Base-by-base conservation (phyloP, 1,140 invertebrate species). In the Temnothorax nylanderi region DNA sequence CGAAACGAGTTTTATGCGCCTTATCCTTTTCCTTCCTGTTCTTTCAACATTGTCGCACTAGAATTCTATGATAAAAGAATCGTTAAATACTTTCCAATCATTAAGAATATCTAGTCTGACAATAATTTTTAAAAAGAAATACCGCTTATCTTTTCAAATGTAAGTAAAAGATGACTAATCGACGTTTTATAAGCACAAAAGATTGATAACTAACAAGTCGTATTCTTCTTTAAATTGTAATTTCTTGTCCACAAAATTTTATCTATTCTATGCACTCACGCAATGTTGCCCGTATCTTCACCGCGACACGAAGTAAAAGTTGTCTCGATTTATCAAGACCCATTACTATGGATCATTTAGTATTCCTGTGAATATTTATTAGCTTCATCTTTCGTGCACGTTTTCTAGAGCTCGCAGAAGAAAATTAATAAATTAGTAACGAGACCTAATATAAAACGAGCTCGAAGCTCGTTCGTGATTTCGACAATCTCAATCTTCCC, bases 371-470 rank as follows among this genome's bases (percentile, higher is more conserved):
- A 21, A 78, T 41, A 86, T 86, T 86, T 81, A 81, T 86, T 80
- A 51, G 18, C 51, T 67, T 64, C 51, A 56, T 69, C 32, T 80
- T 47, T 81, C 49, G 51, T 49, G 41, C 26, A n/a, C 37, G 32
- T 8, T n/a, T 34, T 32, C 3, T 21, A 71, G 13, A 47, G 18
- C 0, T 65, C 26, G 5, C 37, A 60, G n/a, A 26, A 69, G 5
- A 47, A 69, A 69, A 78, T 74, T 56, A 86, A 86, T 86, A 86
- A 86, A 86, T 86, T 80, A 69, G 21, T 26, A 18, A 34, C 62
- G 7, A 49, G 21, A 65, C 10, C 13, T 44, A 41, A 60, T 44
- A 69, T 13, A 5, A 81, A 86, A 65, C 18, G 10, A 26, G 26
- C 26, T 26, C 8, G 10, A 21, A 21, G 1, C 49, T 7, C 21